These are phyloP conservation scores for Danio tinwini DNA, from an alignment of 2,797 vertebrate species.

Conservation along the genomic window DNA sequence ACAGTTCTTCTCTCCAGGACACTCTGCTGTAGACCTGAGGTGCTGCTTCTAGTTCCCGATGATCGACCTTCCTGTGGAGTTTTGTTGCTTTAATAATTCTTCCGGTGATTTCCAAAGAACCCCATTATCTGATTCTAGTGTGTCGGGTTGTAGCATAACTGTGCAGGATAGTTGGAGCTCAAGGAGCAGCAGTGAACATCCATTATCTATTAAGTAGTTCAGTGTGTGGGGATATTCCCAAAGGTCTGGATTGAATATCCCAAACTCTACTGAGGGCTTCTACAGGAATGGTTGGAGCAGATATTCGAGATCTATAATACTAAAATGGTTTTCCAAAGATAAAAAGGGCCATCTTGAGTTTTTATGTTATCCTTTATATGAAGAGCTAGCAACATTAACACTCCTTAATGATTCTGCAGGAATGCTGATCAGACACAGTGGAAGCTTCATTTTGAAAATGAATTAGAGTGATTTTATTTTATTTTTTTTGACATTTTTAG, in stretches of 20 bases:
- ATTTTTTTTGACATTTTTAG: conserved; percentile 18
- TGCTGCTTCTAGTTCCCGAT: neutral
- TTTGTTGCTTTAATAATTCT: conserved; percentile 25
- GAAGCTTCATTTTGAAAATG: neutral
- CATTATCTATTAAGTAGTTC: neutral
- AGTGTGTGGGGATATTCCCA: neutral
- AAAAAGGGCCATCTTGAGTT: conserved; percentile 19
- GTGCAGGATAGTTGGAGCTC: neutral
- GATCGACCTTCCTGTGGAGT: conserved; percentile 10
- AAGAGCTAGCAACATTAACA: conserved; percentile 20
- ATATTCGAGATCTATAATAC: conserved; percentile 32
- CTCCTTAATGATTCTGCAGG: neutral
- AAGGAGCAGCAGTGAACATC: neutral
- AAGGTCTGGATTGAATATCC: neutral
- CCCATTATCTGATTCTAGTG: neutral
- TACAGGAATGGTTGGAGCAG: neutral
- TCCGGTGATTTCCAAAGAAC: conserved; percentile 33
- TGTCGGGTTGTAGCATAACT: conserved; percentile 4
- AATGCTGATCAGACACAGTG: neutral
- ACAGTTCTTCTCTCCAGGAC: conserved; percentile 19
- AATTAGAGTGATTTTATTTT: neutral
- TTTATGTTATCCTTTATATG: neutral
- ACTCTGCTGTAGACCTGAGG: neutral
- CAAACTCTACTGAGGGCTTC: conserved; percentile 4
- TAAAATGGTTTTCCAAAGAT: conserved; percentile 54